Evolutionary conservation across 1,140 invertebrate genomes (phyloP).

Genomic region (Oryzaephilus surinamensis): DNA sequence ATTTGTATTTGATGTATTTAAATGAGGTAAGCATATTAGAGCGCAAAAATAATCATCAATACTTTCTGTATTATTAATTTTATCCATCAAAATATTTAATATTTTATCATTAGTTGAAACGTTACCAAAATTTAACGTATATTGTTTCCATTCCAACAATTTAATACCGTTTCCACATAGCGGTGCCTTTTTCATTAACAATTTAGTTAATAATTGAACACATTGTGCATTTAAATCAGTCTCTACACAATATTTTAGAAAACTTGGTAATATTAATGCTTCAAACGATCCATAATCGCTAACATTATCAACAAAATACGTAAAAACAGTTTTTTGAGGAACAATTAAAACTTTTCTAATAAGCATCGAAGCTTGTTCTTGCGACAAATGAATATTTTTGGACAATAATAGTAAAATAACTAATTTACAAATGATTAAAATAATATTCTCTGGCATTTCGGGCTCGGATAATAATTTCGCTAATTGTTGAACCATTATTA

Average conservation of each 20-base stretch:
- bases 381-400: conserved; percentile 48
- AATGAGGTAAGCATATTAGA: conserved; percentile 50
- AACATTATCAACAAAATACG: conserved; percentile 53
- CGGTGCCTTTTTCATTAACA: conserved; percentile 56
- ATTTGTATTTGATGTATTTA: conserved; percentile 30
- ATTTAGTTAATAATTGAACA: conserved; percentile 48
- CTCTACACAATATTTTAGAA: conserved; percentile 50
- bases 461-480: conserved; percentile 37
- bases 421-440: conserved; percentile 45
- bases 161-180: conserved; percentile 47
- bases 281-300: conserved; percentile 60
- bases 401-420: conserved; percentile 48
- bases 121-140: conserved; percentile 45
- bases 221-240: conserved; percentile 43
- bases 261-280: conserved; percentile 56
- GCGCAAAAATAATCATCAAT: conserved; percentile 40
- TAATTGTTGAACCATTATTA: conserved; percentile 40
- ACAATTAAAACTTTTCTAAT: conserved; percentile 49
- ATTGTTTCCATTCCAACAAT: conserved; percentile 51
- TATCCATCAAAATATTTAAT: conserved; percentile 27
- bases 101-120: conserved; percentile 34
- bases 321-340: conserved; percentile 42
- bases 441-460: conserved; percentile 39
- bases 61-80: conserved; percentile 2
- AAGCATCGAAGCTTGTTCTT: conserved; percentile 56